These are phyloP conservation scores for Patiria miniata DNA, from an alignment of 35 echinoderm and acorn worm genomes.

Conservation along the genomic window DNA sequence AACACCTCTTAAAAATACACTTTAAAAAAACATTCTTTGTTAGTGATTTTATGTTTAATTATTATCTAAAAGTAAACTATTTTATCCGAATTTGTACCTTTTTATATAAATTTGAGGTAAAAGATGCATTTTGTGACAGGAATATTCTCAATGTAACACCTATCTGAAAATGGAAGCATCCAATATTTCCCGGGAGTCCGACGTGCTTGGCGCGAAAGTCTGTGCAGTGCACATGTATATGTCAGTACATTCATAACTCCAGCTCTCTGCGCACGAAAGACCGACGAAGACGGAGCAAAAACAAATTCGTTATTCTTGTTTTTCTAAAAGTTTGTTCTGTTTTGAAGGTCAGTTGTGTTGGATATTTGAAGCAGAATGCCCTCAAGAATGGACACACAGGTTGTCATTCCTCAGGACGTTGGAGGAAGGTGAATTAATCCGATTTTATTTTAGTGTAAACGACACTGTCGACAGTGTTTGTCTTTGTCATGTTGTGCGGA, in stretches of 20 bases:
- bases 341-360: neutral
- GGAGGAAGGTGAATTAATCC: slow-evolving; percentile 41
- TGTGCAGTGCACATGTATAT: neutral
- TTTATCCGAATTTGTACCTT: too few relatives aligned
- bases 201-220: neutral
- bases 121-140: too few relatives aligned
- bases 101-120: too few relatives aligned
- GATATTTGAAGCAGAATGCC: slow-evolving; percentile 37
- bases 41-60: too few relatives aligned
- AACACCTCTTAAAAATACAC: too few relatives aligned
- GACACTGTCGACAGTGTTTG: too few relatives aligned
- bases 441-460: neutral
- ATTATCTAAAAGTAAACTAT: too few relatives aligned
- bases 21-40: too few relatives aligned
- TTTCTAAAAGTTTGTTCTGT: neutral
- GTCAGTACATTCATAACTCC: too few relatives aligned
- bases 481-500: too few relatives aligned
- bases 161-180: slow-evolving; percentile 16
- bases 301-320: neutral
- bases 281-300: too few relatives aligned
- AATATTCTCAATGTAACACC: neutral
- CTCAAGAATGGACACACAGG: slow-evolving; percentile 40
- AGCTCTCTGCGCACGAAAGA: too few relatives aligned
- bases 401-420: slow-evolving; percentile 46
- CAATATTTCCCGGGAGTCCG: slow-evolving; percentile 5